Conservation (phyloP, 2,888 invertebrate genomes). For the Drosophila monieri region DNA sequence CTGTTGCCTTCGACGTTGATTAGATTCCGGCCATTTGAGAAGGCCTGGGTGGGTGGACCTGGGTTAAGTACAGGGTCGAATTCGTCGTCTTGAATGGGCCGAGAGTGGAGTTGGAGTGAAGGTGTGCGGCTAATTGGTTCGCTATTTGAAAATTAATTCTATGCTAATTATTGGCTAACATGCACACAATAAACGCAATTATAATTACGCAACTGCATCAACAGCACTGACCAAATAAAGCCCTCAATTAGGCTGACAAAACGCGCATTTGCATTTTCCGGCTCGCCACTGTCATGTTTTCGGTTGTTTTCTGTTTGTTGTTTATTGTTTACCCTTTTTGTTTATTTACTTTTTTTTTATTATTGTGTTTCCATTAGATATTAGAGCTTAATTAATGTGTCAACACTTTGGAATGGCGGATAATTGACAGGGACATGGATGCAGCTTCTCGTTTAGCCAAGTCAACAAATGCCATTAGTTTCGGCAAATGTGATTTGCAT, state of each 20-base stretch:
- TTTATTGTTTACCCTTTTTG: constrained; percentile 12
- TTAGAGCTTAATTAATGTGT: constrained; percentile 54
- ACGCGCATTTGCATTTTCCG: constrained; percentile 38
- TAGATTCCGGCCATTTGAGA: constrained; percentile 17
- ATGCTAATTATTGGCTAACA: constrained; percentile 68
- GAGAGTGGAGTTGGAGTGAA: constrained; percentile 24
- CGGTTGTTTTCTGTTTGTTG: neutral
- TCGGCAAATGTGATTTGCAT: constrained; percentile 34
- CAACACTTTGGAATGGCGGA: constrained; percentile 16
- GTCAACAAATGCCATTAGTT: constrained; percentile 50
- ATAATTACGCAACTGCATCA: constrained; percentile 45
- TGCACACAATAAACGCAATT: constrained; percentile 68
- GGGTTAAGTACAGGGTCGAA: neutral
- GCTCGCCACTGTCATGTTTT: constrained; percentile 35
- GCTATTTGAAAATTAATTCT: constrained; percentile 70
- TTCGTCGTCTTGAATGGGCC: constrained; percentile 17
- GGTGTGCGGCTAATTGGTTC: constrained; percentile 68
- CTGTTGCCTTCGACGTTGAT: constrained; percentile 14
- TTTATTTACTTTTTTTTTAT: constrained; percentile 5
- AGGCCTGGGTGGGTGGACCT: neutral
- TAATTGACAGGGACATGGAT: neutral
- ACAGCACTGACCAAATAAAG: constrained; percentile 23
- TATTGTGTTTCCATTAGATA: neutral
- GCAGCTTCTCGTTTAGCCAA: constrained; percentile 31
- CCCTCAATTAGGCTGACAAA: constrained; percentile 57